Conservation (phyloP, 2,888 invertebrate species). For the Seira ritae region DNA sequence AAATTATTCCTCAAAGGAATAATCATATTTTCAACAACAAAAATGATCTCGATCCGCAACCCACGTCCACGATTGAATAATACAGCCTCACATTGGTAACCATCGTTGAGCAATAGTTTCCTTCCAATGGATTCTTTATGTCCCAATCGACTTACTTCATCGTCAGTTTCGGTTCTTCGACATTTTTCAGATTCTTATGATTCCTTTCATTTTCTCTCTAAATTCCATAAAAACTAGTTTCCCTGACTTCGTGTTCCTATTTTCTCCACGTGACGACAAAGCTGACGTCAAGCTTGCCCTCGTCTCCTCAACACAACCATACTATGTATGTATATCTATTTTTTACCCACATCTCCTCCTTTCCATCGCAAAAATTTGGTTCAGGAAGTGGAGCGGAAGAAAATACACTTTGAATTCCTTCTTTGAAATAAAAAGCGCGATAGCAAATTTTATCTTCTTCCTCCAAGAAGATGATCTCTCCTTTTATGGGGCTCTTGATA, state of each 20-base stretch:
- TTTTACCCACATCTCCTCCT: constrained; percentile 6
- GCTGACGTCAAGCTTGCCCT: constrained; percentile 57
- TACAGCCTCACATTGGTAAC: no score
- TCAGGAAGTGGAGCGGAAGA: constrained; percentile 32
- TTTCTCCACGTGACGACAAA: background rate
- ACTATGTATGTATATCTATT: no score
- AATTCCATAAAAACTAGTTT: background rate
- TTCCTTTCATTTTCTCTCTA: constrained; percentile 4
- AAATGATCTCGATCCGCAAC: no score
- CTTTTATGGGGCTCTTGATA: background rate
- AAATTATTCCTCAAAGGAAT: no score
- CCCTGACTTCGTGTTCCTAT: background rate
- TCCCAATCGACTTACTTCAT: background rate
- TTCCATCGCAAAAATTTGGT: constrained; percentile 16
- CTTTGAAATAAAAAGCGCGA: background rate
- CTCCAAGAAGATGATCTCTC: background rate
- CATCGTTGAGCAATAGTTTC: no score
- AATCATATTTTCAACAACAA: no score
- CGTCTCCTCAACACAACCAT: background rate
- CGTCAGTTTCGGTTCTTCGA: constrained; percentile 6
- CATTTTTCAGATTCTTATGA: constrained; percentile 47
- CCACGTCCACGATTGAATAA: no score
- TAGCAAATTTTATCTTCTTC: background rate
- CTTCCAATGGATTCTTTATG: no score
- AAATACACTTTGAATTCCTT: constrained; percentile 28